A percentile compares a stretch with the other conserved stretches of the same genome.
Conservation (phyloP, 2,888 invertebrate species). For the Hermodice carunculata region DNA sequence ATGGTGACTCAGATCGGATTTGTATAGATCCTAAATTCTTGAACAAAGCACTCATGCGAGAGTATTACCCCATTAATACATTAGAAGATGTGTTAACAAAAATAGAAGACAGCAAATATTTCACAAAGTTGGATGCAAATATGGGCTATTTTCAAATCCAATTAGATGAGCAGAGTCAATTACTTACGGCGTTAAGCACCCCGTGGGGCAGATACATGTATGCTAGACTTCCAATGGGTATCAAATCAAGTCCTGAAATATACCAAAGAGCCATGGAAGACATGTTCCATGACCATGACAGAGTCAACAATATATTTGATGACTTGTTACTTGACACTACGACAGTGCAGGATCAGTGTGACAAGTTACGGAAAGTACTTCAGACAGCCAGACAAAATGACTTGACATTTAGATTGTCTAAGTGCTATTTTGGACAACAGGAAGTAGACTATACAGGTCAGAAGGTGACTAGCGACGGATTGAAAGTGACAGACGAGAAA, state of each 20-base stretch:
- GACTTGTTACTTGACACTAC: conserved; percentile 2
- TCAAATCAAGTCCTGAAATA: conserved; percentile 11
- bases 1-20: background rate
- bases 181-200: conserved; percentile 10
- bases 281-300: background rate
- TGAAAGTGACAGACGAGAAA: conserved; percentile 1
- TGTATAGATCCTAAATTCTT: conserved; percentile 2
- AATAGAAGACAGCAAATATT: background rate
- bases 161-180: background rate
- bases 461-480: conserved; percentile 3
- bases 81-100: background rate
- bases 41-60: background rate
- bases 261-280: conserved; percentile 18
- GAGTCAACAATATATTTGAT: conserved; percentile 5
- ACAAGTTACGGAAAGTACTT: background rate
- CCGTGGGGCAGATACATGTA: conserved; percentile 16
- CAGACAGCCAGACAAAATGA: background rate
- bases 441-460: conserved; percentile 7
- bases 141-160: conserved; percentile 13
- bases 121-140: conserved; percentile 7
- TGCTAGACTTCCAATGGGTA: conserved; percentile 11
- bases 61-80: background rate
- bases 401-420: conserved; percentile 4
- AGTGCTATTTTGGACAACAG: background rate
- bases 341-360: background rate